Evolutionary conservation across 1,140 invertebrate genomes (phyloP).

Genomic region (Conus ventricosus): DNA sequence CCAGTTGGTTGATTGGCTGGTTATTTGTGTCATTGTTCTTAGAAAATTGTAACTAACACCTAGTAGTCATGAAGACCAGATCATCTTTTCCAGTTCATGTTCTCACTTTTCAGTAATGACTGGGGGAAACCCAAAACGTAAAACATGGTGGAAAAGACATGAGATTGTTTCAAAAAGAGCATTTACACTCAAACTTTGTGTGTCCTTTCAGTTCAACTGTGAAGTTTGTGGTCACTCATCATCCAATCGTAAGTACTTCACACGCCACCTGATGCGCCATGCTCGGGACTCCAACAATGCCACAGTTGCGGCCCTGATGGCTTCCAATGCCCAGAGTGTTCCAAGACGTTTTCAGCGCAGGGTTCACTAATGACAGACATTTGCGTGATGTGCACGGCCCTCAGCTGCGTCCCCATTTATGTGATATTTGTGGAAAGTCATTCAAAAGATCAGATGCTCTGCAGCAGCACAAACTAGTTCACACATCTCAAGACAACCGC

Average conservation of each 20-base stretch:
- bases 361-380: slow-evolving; percentile 73
- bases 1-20: too few species aligned
- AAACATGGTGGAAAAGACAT: too few species aligned
- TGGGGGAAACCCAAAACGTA: too few species aligned
- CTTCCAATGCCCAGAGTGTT: slow-evolving; percentile 47
- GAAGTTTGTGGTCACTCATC: slow-evolving; percentile 25
- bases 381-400: slow-evolving; percentile 71
- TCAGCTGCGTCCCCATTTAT: slow-evolving; percentile 71
- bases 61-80: too few species aligned
- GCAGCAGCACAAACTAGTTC: slow-evolving; percentile 70
- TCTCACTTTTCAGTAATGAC: too few species aligned
- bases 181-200: neutral
- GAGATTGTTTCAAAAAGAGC: too few species aligned
- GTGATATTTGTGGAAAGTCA: slow-evolving; percentile 74
- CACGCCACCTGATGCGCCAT: slow-evolving; percentile 44
- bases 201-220: slow-evolving; percentile 23
- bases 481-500: slow-evolving; percentile 56
- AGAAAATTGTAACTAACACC: too few species aligned
- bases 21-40: too few species aligned
- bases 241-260: slow-evolving; percentile 45
- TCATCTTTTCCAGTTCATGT: too few species aligned
- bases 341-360: slow-evolving; percentile 58
- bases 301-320: neutral
- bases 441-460: slow-evolving; percentile 75
- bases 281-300: slow-evolving; percentile 12